Evolutionary conservation across 2,888 invertebrate genomes (phyloP), one percentile per base, ranked within the genome.

Genomic region (Apodemia zela): DNA sequence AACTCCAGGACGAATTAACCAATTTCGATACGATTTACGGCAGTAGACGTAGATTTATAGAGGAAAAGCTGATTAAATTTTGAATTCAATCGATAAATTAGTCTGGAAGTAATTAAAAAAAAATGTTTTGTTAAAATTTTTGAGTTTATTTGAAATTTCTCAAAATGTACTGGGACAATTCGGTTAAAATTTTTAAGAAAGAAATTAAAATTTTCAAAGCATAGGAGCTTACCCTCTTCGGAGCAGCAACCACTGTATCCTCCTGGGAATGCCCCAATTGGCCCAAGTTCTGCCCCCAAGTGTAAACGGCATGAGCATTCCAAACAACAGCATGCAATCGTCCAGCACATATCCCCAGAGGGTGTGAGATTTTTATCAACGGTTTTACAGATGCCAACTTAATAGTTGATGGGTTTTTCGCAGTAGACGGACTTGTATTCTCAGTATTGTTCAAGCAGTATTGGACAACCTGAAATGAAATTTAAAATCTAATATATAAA

Each of bases 231-330:
- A 93, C 93, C 71, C 82, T 72, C 77, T 90, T 93, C 0, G 94
- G 94, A 0, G 79, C 70, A 0, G 85, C 67, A 0, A 94, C 80
- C 3, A 84, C 66, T 68, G 84, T 87, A 15, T 92, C 92, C 17
- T 84, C 83, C 78, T 85, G 91, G 68, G 86, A 87, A 69, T 95
- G 95, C 1, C 97, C 97, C 73, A 97, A 85, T 76, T 98, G 97
- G 0, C 98, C 98, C 62, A 94, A 93, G 86, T 98, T 97, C 3
- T 94, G 87, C 1, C 98, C 98, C 95, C 96, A 97, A 0, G 96
- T 95, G 80, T 94, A 97, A 0, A 97, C 82, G 0, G 91, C 92
- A 35, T 91, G 81, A 0, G 81, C 66, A 79, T 94, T 93, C 93
- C 95, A 93, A 15, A 93, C 94, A 1, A 96, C 94, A 0, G 95